Base-by-base conservation (phyloP, 1,140 invertebrate genomes). In the Heliconius congener region DNA sequence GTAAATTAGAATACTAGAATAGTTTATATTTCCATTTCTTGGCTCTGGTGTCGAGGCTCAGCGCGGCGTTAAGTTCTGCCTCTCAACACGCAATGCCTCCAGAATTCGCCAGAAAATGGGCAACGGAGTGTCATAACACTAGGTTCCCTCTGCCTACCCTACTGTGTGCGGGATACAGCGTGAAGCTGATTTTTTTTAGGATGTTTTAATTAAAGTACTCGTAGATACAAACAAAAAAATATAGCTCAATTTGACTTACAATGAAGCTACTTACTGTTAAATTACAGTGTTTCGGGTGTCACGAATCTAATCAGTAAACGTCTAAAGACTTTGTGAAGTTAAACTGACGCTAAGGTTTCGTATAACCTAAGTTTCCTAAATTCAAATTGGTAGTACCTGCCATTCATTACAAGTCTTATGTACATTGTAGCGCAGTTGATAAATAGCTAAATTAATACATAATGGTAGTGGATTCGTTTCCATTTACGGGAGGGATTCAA, bases 261-360 rank as follows among this genome's bases (percentile, higher is more conserved):
- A 66, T 27, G 11, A 0, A 27, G 23, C 60, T 57, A 19, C 18
- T 52, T 19, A 5, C 50, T 57, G n/a, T 74, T 75, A 79, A 79
- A 79, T 74, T 79, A 74, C 57, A 66, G 46, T 27, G 78, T 18
- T 66, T 80, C 74, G 60, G 74, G 66, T 80, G 42, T 60, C 79
- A 23, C 57, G 39, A 72, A 73, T 76, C 55, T 80, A 76, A 80
- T 80, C 71, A 80, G 74, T 73, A 57, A 80, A 76, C 19, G 60
- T 52, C 60, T 39, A 73, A 74, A 79, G 57, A 79, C 39, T 74
- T 74, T 66, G 74, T 66, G n/a, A 27, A 76, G 39, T 76, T 76
- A 73, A 73, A 76, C 37, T 76, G 50, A 27, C 42, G 74, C n/a
- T 30, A 71, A 5, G 39, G 71, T 76, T 76, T 80, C 74, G 71